Conservation (phyloP, 2,888 invertebrate species). For the Mythimna albipuncta region DNA sequence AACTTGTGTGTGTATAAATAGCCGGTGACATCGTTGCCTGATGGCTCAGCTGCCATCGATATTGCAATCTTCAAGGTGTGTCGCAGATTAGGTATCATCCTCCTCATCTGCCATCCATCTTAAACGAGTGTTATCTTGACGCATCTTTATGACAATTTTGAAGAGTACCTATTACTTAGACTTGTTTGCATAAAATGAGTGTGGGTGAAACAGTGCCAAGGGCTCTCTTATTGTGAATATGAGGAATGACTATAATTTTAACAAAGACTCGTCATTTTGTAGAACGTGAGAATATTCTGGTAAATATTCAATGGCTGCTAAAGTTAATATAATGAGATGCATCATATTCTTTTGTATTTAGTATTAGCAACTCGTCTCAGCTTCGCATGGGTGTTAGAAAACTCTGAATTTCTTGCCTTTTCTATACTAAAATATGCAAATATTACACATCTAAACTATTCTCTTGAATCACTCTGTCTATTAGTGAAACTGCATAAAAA, state of each 20-base stretch:
- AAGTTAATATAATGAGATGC: constrained; percentile 1
- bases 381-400: too few species aligned
- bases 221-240: constrained; percentile 39
- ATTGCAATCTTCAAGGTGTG: constrained; percentile 73
- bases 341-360: not conserved
- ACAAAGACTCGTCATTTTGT: constrained; percentile 26
- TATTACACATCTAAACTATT: too few species aligned
- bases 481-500: too few species aligned
- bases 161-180: constrained; percentile 62
- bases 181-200: constrained; percentile 55
- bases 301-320: not conserved
- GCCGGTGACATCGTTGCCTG: constrained; percentile 63
- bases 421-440: too few species aligned
- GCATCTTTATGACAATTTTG: constrained; percentile 67
- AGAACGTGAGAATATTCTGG: constrained; percentile 30
- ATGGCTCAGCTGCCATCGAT: constrained; percentile 68
- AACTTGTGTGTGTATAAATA: constrained; percentile 75
- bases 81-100: constrained; percentile 63
- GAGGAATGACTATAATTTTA: constrained; percentile 32
- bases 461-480: too few species aligned
- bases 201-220: constrained; percentile 58
- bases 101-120: constrained; percentile 65
- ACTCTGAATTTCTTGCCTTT: too few species aligned
- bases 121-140: constrained; percentile 62
- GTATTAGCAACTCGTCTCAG: not conserved